Conservation (phyloP, 2,113 vertebrate species). For the Trematomus loennbergii region DNA sequence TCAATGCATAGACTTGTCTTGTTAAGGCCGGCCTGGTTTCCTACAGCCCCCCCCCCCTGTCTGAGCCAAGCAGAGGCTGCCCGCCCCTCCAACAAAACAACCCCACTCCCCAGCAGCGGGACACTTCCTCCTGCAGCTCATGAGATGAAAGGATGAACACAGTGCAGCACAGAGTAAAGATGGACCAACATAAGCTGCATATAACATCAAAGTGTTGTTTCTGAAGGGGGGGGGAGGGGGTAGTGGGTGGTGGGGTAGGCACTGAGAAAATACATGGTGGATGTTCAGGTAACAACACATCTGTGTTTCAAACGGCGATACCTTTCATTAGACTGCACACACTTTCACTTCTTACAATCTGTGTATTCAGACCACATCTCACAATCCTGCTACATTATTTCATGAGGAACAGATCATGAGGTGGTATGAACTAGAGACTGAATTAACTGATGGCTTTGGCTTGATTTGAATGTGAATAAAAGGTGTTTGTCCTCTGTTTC, state of each 20-base stretch:
- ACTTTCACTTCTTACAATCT: neutral
- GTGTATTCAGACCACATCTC: neutral
- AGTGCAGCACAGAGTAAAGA: constrained; percentile 60
- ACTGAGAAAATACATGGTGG: constrained; percentile 69
- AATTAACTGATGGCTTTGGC: neutral
- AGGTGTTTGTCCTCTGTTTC: constrained; percentile 44
- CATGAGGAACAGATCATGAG: neutral
- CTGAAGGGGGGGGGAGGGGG: neutral
- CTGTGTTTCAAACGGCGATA: constrained; percentile 36
- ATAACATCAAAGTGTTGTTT: constrained; percentile 71
- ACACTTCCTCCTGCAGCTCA: constrained; percentile 71
- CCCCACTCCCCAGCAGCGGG: constrained; percentile 72
- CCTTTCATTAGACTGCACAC: constrained; percentile 47
- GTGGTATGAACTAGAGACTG: no score
- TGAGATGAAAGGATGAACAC: constrained; percentile 78
- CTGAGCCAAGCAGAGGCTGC: constrained; percentile 45
- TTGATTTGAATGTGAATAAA: constrained; percentile 14
- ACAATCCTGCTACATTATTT: neutral
- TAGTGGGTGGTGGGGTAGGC: constrained; percentile 38
- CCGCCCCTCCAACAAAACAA: constrained; percentile 65
- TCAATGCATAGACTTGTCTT: constrained; percentile 61
- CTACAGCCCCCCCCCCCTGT: constrained; percentile 13
- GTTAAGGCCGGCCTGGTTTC: constrained; percentile 66
- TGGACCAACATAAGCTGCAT: constrained; percentile 66
- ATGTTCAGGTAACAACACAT: constrained; percentile 64